Conservation (phyloP, 1,140 invertebrate genomes). For the Cyphomyrmex costatus region DNA sequence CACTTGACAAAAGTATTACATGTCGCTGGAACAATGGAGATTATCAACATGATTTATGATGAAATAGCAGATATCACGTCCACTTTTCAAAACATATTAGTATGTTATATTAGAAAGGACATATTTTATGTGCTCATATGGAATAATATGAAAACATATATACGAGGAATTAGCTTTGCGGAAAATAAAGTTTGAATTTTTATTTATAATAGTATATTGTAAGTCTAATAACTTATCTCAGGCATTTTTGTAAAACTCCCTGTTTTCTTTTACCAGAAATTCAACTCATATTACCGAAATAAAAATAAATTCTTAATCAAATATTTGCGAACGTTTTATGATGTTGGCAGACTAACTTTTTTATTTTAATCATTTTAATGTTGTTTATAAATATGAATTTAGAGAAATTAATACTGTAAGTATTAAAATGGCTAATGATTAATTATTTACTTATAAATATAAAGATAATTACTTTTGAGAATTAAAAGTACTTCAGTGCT, state of each 20-base stretch:
- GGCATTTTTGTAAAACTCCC: background rate
- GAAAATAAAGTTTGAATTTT: background rate
- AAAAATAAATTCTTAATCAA: background rate
- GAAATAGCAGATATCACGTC: background rate
- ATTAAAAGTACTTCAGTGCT: no score
- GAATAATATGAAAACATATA: background rate
- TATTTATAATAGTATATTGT: background rate
- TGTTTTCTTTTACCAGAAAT: background rate
- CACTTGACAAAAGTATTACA: slow-evolving; percentile 47
- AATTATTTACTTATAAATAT: no score
- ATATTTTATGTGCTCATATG: background rate
- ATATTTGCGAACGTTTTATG: background rate
- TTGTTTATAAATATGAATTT: no score
- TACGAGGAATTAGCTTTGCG: no score
- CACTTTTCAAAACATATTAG: slow-evolving; percentile 20
- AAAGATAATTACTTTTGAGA: no score
- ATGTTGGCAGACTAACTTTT: background rate
- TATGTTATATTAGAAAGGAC: background rate
- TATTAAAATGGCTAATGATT: no score
- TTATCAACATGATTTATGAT: slow-evolving; percentile 54
- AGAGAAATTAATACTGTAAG: no score
- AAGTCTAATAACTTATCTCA: background rate
- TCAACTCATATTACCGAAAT: no score
- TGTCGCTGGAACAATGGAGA: slow-evolving; percentile 23
- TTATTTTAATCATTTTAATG: no score